Base-by-base conservation (phyloP, 2,888 invertebrate species). In the Pachydiplax longipennis region DNA sequence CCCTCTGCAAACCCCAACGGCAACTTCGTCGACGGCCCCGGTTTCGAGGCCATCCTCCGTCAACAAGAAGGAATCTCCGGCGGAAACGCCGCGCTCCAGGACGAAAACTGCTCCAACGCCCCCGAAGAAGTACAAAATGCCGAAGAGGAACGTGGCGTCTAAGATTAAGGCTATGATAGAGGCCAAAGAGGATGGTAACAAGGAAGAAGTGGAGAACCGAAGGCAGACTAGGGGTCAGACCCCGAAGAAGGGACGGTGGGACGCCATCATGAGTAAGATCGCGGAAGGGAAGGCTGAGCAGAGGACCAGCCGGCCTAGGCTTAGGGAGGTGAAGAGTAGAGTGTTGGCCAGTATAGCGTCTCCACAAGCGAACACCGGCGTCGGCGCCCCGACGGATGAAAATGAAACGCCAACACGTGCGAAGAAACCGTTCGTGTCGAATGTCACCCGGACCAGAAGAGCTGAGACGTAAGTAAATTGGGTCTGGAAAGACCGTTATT, bases 301-400 rank as follows among this genome's bases (percentile, higher is more conserved):
- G 91, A 96, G 95, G 92, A 96, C 96, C 92, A 95, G 95, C 73
- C 97, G 97, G 93, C 96, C 96, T 92, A 94, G 94, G 91, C 95
- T 96, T 92, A 97, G 97, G 94, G 98, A 98, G 93, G 97, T 98
- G 61, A 98, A 98, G 94, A 97, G 98, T 83, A 97, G 97, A 94
- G 97, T 98, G 91, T 95, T 96, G 93, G 94, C 92, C 10, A 92
- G 91, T 83, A 90, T 92, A 31, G 48, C 90, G 15, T 81, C 81
- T 2, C 22, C 40, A 48, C 80, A 58, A 73, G n/a, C 90, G 31
- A 80, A 61, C 15, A 10, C 31, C 6, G 81, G 80, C 13, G 87
- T 80, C 15, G 37, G 31, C 81, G 25, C 48, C 40, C 80, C 31
- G n/a, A 40, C 90, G 25, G 48, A 82, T 31, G 80, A 91, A 4